A percentile compares a stretch with the other conserved stretches of the same genome.
phyloP scores from a whole-genome alignment of 2,888 invertebrate species.

The Argyresthia albistria region DNA sequence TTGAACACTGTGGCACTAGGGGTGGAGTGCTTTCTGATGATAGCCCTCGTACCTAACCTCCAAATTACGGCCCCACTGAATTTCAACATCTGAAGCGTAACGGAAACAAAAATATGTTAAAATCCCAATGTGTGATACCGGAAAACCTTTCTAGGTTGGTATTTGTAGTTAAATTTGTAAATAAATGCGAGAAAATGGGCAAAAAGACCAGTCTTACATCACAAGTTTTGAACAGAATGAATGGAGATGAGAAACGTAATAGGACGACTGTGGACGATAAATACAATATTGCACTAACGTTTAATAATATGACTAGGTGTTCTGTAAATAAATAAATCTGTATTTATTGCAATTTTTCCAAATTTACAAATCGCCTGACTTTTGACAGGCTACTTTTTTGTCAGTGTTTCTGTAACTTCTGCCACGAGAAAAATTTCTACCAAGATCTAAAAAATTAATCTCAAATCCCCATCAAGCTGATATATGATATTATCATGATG shows the following conservation, averaged over 20 bases:
- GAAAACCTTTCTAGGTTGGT: neutral
- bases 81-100: constrained; percentile 57
- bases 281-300: neutral
- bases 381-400: constrained; percentile 5
- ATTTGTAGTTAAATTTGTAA: neutral
- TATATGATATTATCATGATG: too few relatives aligned
- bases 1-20: constrained; percentile 89
- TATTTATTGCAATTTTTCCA: constrained; percentile 26
- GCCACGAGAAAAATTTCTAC: too few relatives aligned
- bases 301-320: neutral
- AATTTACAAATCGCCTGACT: constrained; percentile 8
- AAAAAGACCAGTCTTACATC: constrained; percentile 51
- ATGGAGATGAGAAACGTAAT: neutral
- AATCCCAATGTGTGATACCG: neutral
- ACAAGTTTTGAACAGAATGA: constrained; percentile 13
- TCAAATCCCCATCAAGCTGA: too few relatives aligned
- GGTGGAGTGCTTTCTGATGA: constrained; percentile 42
- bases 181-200: constrained; percentile 14
- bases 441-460: too few relatives aligned
- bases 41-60: constrained; percentile 62
- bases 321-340: constrained; percentile 8
- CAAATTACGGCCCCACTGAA: constrained; percentile 57
- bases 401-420: neutral
- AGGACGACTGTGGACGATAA: too few relatives aligned
- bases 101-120: neutral